A percentile compares a stretch with the other conserved stretches of the same genome.
Conservation (phyloP, 2,113 vertebrate species). For the Gallinago undulata region DNA sequence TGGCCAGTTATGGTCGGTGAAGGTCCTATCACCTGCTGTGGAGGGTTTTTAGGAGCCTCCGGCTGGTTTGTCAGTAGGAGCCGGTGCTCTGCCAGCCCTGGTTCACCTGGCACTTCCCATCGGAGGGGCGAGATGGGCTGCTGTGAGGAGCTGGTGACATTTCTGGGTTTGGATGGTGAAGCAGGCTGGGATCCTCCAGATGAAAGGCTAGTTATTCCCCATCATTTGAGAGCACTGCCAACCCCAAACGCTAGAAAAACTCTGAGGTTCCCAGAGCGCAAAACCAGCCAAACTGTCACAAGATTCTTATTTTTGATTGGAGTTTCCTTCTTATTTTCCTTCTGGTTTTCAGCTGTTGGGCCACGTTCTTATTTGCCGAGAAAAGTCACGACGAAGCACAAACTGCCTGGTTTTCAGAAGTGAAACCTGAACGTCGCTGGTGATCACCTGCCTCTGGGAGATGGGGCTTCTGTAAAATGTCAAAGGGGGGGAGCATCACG, state of each 20-base stretch:
- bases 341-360: neutral
- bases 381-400: neutral
- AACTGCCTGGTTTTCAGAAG: neutral
- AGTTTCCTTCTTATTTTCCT: neutral
- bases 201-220: neutral
- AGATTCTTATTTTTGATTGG: slow-evolving; percentile 13
- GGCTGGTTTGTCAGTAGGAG: accelerated
- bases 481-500: neutral
- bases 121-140: neutral
- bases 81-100: neutral
- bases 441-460: neutral
- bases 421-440: neutral
- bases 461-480: neutral
- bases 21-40: neutral
- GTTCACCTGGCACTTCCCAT: neutral
- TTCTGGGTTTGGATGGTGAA: neutral
- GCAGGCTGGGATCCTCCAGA: neutral
- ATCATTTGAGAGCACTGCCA: slow-evolving; percentile 19
- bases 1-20: neutral
- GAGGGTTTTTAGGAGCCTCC: neutral
- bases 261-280: neutral
- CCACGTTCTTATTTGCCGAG: neutral
- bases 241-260: neutral
- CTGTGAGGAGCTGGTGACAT: neutral
- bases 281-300: neutral